Evolutionary conservation across 2,888 invertebrate species (phyloP), one percentile per base, ranked within the genome.

Genomic region (Rambutsinella grinnellia): DNA sequence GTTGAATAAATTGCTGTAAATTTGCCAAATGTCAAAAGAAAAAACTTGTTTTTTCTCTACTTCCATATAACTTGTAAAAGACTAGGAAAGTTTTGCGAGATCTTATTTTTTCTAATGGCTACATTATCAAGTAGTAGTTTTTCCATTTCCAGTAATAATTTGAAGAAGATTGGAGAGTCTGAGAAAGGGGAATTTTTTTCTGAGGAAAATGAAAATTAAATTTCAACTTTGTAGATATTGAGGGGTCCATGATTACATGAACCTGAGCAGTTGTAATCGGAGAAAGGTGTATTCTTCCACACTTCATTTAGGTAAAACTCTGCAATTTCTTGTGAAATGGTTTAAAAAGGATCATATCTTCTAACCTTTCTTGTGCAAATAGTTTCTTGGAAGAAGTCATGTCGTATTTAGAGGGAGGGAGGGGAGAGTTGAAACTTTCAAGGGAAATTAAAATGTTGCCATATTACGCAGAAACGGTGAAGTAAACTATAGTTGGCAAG

Each of bases 21-120:
- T 74, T 74, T 72, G 72, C 72, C 72, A 72, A 72, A 72, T 72
- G 72, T 72, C 72, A 72, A 66, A 72, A 70, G 70, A 62, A 68
- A 56, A 70, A 72, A 72, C 60, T 74, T 74, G 47, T 61, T 65
- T 58, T 67, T 47, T 44, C n/a, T 24, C n/a, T n/a, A n/a, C n/a
- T n/a, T n/a, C n/a, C n/a, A n/a, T n/a, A n/a, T n/a, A n/a, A 15
- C 47, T 61, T 61, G 28, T 27, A 26, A 19, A 61, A 61, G 24
- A 49, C 6, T 17, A 49, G n/a, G 15, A 19, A 49, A 49, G 49
- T 49, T 49, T 49, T 3, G 10, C 15, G 46, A 36, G 51, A 19
- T 63, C 36, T 60, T 60, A 26, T 23, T 46, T 54, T 68, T 68
- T 51, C 28, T 69, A 24, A 17, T 24, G 24, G 5, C 21, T 44